Evolutionary conservation across 2,888 invertebrate species (phyloP), one percentile per base, ranked within the genome.

Genomic region (Drosophila buzzatii): DNA sequence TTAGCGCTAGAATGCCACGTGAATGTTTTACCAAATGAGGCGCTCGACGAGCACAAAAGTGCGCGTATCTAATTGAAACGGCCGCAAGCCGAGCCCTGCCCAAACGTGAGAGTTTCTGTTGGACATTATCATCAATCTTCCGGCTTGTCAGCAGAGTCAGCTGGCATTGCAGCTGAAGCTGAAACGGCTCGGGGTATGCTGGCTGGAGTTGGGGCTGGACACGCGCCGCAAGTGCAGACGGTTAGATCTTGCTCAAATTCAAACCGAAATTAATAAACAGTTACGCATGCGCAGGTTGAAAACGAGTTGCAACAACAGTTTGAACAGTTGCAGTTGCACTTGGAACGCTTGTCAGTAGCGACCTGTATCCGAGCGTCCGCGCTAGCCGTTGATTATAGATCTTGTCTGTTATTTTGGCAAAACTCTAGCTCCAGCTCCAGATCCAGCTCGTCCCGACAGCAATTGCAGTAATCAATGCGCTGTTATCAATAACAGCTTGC

Each of bases 401-500:
- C 70, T 79, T 73, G 76, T 49, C 81, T 83, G 79, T 85, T 85
- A 81, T 87, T 85, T 85, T 69, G 87, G 87, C 73, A 59, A 63
- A 63, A n/a, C 66, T 67, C 45, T 51, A 55, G 58, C 49, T 66
- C 12, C 39, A 51, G 20, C 51, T 20, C 7, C 51, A 51, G 33
- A 33, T 51, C 18, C 57, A 35, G 67, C 52, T 72, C 41, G 45
- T 39, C 35, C 39, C 51, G 52, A 33, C 62, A 66, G 73, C 89
- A 89, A 89, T 86, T 85, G 89, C 89, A 76, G 85, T 81, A 90
- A 84, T 89, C 89, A 83, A 83, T 82, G 80, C 79, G 76, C 74
- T 81, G 84, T 90, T 89, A 90, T 88, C 90, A 89, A 90, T 86
- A 90, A 79, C 83, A 86, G 89, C 90, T 90, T 81, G 85, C 90